A percentile compares a stretch with the other conserved stretches of the same genome.
Evolutionary conservation across 1,140 invertebrate species (phyloP).

Genomic region (Saccostrea glomerata): DNA sequence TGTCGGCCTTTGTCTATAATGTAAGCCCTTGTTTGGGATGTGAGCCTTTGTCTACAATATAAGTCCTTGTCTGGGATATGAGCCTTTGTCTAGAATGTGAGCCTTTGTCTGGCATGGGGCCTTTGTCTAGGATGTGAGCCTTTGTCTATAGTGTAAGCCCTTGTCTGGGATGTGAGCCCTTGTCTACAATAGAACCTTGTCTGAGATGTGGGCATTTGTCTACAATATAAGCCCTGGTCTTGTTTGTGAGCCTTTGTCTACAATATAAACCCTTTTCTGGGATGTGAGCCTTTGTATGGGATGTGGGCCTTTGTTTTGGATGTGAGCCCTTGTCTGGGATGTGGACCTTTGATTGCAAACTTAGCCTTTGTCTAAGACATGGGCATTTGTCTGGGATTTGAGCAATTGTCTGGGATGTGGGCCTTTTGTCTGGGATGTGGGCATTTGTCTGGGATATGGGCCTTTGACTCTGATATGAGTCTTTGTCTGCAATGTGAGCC

Average conservation of each 20-base stretch:
- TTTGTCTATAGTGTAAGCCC: neutral
- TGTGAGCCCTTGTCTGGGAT: neutral
- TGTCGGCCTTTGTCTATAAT: too few relatives aligned
- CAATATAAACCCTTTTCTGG: too few relatives aligned
- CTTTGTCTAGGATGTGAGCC: conserved; percentile 29
- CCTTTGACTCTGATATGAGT: conserved; percentile 32
- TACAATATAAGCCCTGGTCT: neutral
- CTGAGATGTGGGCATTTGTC: neutral
- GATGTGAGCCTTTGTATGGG: neutral
- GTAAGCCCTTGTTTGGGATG: too few relatives aligned
- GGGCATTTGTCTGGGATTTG: neutral
- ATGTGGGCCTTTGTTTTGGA: neutral
- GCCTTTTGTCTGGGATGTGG: neutral
- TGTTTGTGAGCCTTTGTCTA: too few relatives aligned
- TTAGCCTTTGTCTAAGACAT: neutral
- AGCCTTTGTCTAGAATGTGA: neutral
- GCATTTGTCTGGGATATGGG: conserved; percentile 10
- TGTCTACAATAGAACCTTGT: neutral
- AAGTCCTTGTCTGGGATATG: neutral
- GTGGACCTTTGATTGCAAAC: neutral
- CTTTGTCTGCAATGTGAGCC: neutral
- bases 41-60: too few relatives aligned
- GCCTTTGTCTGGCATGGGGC: neutral
- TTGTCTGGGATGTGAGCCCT: neutral
- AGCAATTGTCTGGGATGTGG: neutral